These are phyloP conservation scores for Andrena camellia DNA, from an alignment of 2,888 invertebrate species.

Conservation along the genomic window DNA sequence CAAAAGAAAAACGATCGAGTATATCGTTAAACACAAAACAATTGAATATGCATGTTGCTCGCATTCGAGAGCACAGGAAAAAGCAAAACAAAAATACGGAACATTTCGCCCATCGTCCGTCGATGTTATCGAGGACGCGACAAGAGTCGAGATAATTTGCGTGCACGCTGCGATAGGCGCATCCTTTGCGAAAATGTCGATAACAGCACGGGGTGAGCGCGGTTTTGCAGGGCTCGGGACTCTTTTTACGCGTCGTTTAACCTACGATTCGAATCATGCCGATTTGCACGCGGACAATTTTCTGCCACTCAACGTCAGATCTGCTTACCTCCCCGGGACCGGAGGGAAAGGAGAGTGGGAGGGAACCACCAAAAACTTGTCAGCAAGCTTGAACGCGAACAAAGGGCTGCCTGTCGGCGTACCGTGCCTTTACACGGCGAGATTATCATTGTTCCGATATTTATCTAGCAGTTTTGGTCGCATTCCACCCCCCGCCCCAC, in stretches of 20 bases:
- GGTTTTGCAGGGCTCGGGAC: conserved; percentile 30
- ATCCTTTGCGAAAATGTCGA: conserved; percentile 28
- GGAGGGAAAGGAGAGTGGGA: conserved; percentile 38
- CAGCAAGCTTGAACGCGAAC: conserved; percentile 67
- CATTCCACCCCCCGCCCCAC: conserved; percentile 31
- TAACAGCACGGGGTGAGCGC: conserved; percentile 24
- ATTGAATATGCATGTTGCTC: too few species aligned
- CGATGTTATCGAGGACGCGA: conserved; percentile 10
- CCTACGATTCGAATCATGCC: conserved; percentile 50
- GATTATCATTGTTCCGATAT: conserved; percentile 81
- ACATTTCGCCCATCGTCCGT: background rate
- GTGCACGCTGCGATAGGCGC: conserved; percentile 4
- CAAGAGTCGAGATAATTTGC: conserved; percentile 9
- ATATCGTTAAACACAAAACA: too few species aligned
- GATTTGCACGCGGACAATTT: conserved; percentile 74
- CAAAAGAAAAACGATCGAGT: too few species aligned
- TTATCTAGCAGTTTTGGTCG: conserved; percentile 77
- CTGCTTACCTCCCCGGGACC: conserved; percentile 58
- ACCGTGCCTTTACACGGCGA: conserved; percentile 65
- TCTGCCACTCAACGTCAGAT: conserved; percentile 77
- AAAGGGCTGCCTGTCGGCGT: conserved; percentile 57
- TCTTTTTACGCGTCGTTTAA: conserved; percentile 66
- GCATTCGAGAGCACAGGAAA: background rate
- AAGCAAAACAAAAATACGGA: background rate
- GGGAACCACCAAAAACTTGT: conserved; percentile 71